These are phyloP conservation scores for Xyrichtys novacula DNA, from an alignment of 2,797 vertebrate species.

Conservation along the genomic window DNA sequence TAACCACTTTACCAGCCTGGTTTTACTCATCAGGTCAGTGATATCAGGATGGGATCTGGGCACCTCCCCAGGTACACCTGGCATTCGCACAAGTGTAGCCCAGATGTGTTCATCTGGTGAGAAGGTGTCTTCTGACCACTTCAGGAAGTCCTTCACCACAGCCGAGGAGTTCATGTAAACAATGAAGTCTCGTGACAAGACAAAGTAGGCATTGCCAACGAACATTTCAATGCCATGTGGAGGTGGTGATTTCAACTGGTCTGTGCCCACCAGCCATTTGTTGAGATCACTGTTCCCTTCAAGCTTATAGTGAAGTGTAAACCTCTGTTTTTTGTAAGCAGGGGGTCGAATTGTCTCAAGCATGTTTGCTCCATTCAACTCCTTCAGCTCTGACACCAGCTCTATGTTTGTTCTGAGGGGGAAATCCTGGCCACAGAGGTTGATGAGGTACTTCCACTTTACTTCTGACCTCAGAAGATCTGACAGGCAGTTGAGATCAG, in stretches of 20 bases:
- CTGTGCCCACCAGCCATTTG: no score
- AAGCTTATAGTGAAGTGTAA: slow-evolving; percentile 86
- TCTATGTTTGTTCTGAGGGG: slow-evolving; percentile 91
- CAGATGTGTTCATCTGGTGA: slow-evolving; percentile 97
- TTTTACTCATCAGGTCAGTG: no score
- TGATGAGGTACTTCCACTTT: slow-evolving; percentile 94
- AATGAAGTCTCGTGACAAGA: slow-evolving; percentile 89
- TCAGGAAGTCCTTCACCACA: slow-evolving; percentile 88
- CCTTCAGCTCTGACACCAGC: slow-evolving; percentile 89
- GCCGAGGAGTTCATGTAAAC: slow-evolving; percentile 76
- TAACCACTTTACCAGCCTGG: slow-evolving; percentile 94
- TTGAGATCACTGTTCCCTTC: slow-evolving; percentile 83
- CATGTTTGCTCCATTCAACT: slow-evolving; percentile 89
- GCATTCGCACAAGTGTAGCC: slow-evolving; percentile 91
- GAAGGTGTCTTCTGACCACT: slow-evolving; percentile 94
- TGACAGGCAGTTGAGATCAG: slow-evolving; percentile 93
- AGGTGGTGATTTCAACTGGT: slow-evolving; percentile 53
- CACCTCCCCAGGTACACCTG: slow-evolving; percentile 90
- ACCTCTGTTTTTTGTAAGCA: slow-evolving; percentile 85
- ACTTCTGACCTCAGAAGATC: slow-evolving; percentile 89
- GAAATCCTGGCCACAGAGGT: slow-evolving; percentile 96
- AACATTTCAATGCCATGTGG: slow-evolving; percentile 91
- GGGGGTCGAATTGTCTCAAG: slow-evolving; percentile 89
- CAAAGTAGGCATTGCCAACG: slow-evolving; percentile 93
- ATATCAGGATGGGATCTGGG: slow-evolving; percentile 83